A percentile compares a stretch with the other conserved stretches of the same genome.
Evolutionary conservation across 1,140 invertebrate genomes (phyloP).

Genomic region (Calephelis virginiensis): DNA sequence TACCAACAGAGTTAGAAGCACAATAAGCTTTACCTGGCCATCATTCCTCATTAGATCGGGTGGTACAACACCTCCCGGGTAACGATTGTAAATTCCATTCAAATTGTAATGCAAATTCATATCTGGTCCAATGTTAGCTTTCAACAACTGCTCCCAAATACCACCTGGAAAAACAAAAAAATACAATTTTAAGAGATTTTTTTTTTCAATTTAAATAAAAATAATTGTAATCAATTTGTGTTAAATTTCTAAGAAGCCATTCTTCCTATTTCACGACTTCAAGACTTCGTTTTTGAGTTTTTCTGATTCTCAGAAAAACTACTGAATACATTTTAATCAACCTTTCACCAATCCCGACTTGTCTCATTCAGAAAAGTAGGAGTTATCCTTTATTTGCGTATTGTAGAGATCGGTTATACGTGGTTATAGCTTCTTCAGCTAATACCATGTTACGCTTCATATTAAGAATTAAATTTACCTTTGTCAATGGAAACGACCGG

Average conservation of each 20-base stretch:
- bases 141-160: constrained; percentile 70
- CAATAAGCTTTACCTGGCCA: constrained; percentile 43
- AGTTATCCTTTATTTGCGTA: no score
- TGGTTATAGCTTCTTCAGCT: no score
- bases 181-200: background rate
- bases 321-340: no score
- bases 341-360: no score
- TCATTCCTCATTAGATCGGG: constrained; percentile 65
- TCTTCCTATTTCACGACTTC: no score
- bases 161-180: constrained; percentile 45
- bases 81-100: constrained; percentile 69
- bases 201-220: background rate
- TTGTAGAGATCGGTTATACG: no score
- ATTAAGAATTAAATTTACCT: constrained; percentile 37
- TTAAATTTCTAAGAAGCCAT: no score
- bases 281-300: no score
- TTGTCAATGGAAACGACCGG: constrained; percentile 60
- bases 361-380: no score
- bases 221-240: background rate
- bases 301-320: background rate
- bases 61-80: constrained; percentile 43
- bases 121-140: constrained; percentile 69
- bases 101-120: constrained; percentile 73
- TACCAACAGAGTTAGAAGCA: no score
- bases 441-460: background rate